A percentile compares a stretch with the other conserved stretches of the same genome.
Evolutionary conservation across 2,797 vertebrate species (phyloP).

Genomic region (Fundulus diaphanus): DNA sequence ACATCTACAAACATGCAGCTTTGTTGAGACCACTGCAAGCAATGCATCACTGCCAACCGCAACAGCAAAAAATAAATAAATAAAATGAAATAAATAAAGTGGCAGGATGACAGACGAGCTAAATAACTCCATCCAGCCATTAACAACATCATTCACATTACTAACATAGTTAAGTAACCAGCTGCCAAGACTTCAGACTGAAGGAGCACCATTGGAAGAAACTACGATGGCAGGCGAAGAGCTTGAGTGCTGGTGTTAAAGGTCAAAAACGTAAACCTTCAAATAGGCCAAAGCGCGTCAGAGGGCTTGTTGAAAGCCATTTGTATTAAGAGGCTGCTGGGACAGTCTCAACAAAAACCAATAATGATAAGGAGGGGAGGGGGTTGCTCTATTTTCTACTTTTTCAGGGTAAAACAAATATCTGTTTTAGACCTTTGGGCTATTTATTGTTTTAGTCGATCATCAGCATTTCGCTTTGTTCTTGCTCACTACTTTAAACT

Average conservation of each 20-base stretch:
- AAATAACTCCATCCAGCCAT: constrained; percentile 4
- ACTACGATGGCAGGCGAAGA: background rate
- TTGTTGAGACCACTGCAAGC: too few species aligned
- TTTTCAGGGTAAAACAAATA: constrained; percentile 27
- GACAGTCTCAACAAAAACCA: constrained; percentile 44
- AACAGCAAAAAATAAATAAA: too few species aligned
- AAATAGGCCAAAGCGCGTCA: constrained; percentile 18
- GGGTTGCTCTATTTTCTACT: constrained; percentile 31
- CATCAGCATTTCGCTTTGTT: background rate
- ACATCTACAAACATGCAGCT: background rate
- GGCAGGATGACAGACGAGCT: constrained; percentile 14
- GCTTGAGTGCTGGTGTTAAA: background rate
- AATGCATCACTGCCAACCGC: too few species aligned
- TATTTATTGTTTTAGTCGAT: constrained; percentile 3
- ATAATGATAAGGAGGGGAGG: background rate
- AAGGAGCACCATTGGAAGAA: background rate
- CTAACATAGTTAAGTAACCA: constrained; percentile 6
- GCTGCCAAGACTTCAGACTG: background rate
- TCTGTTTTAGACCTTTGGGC: background rate
- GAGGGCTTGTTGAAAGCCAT: constrained; percentile 4
- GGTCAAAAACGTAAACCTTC: constrained; percentile 14
- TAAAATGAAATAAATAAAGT: too few species aligned
- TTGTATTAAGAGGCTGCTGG: constrained; percentile 42
- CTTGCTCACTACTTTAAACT: background rate
- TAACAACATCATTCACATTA: constrained; percentile 11